These are phyloP conservation scores for Chrysotoxum bicinctum DNA, from an alignment of 2,888 invertebrate genomes.

Conservation along the genomic window DNA sequence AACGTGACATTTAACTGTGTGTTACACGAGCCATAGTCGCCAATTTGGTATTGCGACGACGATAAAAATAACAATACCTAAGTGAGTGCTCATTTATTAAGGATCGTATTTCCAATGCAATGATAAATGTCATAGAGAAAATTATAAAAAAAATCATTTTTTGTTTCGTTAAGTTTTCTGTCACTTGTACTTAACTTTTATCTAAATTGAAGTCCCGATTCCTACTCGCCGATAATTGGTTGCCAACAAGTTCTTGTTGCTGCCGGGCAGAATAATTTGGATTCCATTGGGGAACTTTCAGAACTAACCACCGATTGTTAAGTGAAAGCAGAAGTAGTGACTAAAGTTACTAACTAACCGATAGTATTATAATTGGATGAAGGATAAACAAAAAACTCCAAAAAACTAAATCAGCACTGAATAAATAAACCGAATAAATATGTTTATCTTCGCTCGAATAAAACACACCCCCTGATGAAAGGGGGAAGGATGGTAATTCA, in stretches of 20 bases:
- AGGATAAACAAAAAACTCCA: not conserved
- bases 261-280: too few relatives aligned
- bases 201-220: too few relatives aligned
- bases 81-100: not conserved
- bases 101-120: not conserved
- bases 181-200: not conserved
- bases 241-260: too few relatives aligned
- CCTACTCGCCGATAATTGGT: too few relatives aligned
- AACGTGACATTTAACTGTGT: slow-evolving; percentile 19
- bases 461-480: not conserved
- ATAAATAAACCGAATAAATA: not conserved
- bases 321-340: not conserved
- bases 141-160: not conserved
- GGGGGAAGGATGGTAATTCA: not conserved
- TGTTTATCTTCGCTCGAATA: not conserved
- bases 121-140: not conserved
- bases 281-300: not conserved
- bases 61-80: not conserved
- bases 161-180: not conserved
- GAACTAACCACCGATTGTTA: not conserved
- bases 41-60: slow-evolving; percentile 7
- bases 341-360: not conserved
- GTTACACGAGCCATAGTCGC: slow-evolving; percentile 14
- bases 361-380: not conserved
- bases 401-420: not conserved